phyloP scores from a whole-genome alignment of 2,113 vertebrate genomes.

The Pycnonotus jocosus region DNA sequence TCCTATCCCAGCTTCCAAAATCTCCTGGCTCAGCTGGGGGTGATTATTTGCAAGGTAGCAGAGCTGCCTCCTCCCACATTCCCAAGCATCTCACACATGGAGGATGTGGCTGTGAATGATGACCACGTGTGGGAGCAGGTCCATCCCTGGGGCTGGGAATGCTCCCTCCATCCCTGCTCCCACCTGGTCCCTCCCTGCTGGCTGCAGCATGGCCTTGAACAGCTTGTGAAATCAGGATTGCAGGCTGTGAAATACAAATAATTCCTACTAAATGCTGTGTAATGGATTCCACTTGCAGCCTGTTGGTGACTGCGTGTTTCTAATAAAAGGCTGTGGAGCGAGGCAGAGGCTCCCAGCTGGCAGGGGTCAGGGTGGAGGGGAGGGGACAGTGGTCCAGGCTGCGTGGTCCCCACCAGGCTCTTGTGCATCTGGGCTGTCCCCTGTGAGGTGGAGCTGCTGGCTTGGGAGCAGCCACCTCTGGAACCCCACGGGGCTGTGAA shows the following conservation, averaged over 20 bases:
- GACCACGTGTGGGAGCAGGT: neutral
- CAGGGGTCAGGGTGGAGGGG: neutral
- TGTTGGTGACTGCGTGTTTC: neutral
- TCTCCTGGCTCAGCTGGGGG: neutral
- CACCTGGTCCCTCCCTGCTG: rapidly evolving
- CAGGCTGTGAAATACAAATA: neutral
- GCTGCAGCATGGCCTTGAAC: neutral
- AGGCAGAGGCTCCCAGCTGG: neutral
- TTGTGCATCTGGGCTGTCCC: neutral
- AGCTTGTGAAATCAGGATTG: neutral
- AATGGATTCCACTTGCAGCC: conserved; percentile 2
- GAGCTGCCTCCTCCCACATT: neutral
- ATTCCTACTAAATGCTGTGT: neutral
- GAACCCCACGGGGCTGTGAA: rapidly evolving
- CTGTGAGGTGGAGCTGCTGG: neutral
- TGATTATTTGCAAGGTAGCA: neutral
- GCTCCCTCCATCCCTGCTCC: neutral
- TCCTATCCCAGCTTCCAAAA: neutral
- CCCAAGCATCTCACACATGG: neutral
- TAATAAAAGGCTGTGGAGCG: neutral
- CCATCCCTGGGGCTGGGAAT: rapidly evolving
- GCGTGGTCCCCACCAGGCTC: rapidly evolving
- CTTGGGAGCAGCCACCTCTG: neutral
- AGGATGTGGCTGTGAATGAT: neutral
- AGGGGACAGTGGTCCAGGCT: neutral